Conservation (phyloP, 2,797 vertebrate species). For the Chromis chromis region DNA sequence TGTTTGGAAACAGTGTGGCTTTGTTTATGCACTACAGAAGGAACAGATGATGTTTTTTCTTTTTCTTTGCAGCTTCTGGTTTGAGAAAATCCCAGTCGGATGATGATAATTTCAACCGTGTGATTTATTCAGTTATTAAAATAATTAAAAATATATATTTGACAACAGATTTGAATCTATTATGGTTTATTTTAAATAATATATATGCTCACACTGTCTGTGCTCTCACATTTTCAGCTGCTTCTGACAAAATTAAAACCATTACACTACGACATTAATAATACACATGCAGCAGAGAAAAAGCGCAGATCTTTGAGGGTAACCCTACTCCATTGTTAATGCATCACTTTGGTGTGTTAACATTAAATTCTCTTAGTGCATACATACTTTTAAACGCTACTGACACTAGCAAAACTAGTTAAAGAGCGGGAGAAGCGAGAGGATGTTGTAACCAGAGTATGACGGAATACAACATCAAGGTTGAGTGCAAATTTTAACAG, state of each 20-base stretch:
- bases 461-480: not conserved
- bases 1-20: slow-evolving; percentile 38
- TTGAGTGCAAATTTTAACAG: slow-evolving; percentile 4
- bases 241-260: not conserved
- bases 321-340: no score
- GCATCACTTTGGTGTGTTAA: no score
- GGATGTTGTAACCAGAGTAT: not conserved
- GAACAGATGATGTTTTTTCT: slow-evolving; percentile 48
- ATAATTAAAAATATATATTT: no score
- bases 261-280: not conserved
- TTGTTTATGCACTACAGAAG: slow-evolving; percentile 25
- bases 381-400: not conserved
- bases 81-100: not conserved
- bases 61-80: slow-evolving; percentile 9
- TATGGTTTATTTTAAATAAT: no score
- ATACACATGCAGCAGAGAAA: not conserved
- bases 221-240: not conserved
- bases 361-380: no score
- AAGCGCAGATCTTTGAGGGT: not conserved
- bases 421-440: not conserved
- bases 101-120: not conserved
- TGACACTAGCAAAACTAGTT: not conserved
- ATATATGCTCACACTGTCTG: no score
- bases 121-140: no score
- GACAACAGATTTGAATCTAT: no score